Evolutionary conservation across 64 coral and sea anemone species (phyloP), one percentile per base, ranked within the genome.

Genomic region (Catalaphyllia jardinei): DNA sequence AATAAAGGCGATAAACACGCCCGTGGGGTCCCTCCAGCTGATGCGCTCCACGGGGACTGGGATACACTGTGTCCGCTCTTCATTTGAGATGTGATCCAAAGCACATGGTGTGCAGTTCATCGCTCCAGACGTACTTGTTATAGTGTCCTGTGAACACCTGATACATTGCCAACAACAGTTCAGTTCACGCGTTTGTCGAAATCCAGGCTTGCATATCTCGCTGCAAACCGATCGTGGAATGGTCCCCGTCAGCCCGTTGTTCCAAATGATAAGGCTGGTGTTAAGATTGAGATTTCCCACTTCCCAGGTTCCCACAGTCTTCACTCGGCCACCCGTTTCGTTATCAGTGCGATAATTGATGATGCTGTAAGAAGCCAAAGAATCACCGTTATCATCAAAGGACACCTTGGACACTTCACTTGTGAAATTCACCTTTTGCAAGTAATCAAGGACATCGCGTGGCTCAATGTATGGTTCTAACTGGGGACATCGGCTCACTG

Each of bases 111-210:
- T 90, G 19, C 94, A 96, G 39, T 93, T 96, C 39, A 52, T 92
- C 4, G 94, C 80, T 7, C 94, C 94, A 25, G 64, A 71, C 2
- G 25, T 20, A 12, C n/a, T 83, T 1, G 94, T 90, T 27, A 96
- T 85, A 31, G 87, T 81, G 50, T 81, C 79, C 72, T 82, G 77
- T 11, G 83, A 76, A 82, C 94, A 96, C 3, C 46, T 60, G 30
- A 96, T 89, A 33, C 94, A 96, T 20, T 96, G 87, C 94, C 94
- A 96, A 50, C 94, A 96, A 46, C 94, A 96, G 51, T 88, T 82
- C 0, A 96, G 78, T 11, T 84, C 54, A 15, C 30, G 73, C 18
- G 94, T 96, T 60, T 96, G 94, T 31, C 94, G 82, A 38, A 82
- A 93, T 8, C 94, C 94, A 14, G 94, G 94, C 3, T 24, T 29